These are phyloP conservation scores for Prosopocoilus inquinatus DNA, from an alignment of 2,888 invertebrate species.

Conservation along the genomic window DNA sequence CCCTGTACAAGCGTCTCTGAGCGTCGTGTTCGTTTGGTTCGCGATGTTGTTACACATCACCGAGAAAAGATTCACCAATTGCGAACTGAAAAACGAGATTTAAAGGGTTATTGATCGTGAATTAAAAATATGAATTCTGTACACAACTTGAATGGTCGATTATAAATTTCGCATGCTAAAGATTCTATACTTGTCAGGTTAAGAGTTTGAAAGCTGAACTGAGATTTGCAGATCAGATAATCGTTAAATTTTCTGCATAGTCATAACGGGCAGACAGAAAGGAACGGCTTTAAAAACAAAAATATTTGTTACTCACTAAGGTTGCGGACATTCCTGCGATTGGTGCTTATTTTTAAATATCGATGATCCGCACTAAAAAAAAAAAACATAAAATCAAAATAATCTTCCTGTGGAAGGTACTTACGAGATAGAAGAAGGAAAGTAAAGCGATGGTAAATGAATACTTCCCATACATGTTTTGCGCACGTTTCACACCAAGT, in stretches of 20 bases:
- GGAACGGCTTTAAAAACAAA: no score
- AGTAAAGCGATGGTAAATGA: no score
- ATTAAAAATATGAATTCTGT: background rate
- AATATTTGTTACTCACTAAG: background rate
- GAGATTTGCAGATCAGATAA: background rate
- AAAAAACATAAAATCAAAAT: background rate
- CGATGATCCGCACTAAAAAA: background rate
- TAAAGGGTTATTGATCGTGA: background rate
- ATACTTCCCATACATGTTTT: no score
- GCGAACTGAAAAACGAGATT: constrained; percentile 41
- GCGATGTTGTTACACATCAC: constrained; percentile 62
- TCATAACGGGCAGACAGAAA: no score
- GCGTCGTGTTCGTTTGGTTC: constrained; percentile 58
- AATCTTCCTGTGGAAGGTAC: background rate
- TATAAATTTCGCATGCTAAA: background rate
- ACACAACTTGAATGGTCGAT: background rate
- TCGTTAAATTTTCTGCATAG: no score
- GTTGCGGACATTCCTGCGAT: constrained; percentile 1
- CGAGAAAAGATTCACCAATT: constrained; percentile 57
- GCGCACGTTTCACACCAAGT: background rate
- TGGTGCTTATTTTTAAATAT: constrained; percentile 1
- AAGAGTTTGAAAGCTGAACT: background rate
- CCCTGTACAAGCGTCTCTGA: constrained; percentile 62
- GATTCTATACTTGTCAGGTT: background rate
- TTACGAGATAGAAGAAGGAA: background rate